Conservation (phyloP, 2,888 invertebrate genomes). For the Tetranychus truncatus region DNA sequence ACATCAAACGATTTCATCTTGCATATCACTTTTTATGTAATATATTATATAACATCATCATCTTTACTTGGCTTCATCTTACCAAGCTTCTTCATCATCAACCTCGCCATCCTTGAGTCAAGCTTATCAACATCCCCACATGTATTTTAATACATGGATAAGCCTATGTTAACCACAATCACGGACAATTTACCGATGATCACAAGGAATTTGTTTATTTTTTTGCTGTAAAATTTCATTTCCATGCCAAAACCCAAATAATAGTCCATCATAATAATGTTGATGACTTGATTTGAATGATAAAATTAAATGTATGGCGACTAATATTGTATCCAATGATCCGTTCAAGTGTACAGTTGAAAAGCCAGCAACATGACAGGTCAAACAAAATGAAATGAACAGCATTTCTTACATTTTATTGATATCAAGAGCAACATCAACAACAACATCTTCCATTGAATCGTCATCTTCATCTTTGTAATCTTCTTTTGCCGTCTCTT, state of each 20-base stretch:
- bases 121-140: background rate
- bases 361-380: too few relatives aligned
- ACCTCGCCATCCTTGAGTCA: background rate
- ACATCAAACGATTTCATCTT: background rate
- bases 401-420: background rate
- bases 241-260: background rate
- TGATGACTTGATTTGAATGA: background rate
- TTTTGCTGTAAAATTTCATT: background rate
- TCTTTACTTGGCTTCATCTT: background rate
- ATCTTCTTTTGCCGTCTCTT: background rate
- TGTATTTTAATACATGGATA: background rate
- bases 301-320: background rate
- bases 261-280: background rate
- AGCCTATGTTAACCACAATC: background rate
- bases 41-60: background rate
- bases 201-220: background rate
- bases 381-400: too few relatives aligned
- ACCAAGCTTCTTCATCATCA: background rate
- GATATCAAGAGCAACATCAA: background rate
- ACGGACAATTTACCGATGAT: conserved; percentile 1
- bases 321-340: background rate
- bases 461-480: background rate
- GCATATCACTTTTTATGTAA: background rate
- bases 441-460: background rate
- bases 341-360: background rate